Percentiles rank a stretch among this genome's conserved stretches.
Conservation (phyloP, 2,888 invertebrate genomes). For the Desoria tigrina region DNA sequence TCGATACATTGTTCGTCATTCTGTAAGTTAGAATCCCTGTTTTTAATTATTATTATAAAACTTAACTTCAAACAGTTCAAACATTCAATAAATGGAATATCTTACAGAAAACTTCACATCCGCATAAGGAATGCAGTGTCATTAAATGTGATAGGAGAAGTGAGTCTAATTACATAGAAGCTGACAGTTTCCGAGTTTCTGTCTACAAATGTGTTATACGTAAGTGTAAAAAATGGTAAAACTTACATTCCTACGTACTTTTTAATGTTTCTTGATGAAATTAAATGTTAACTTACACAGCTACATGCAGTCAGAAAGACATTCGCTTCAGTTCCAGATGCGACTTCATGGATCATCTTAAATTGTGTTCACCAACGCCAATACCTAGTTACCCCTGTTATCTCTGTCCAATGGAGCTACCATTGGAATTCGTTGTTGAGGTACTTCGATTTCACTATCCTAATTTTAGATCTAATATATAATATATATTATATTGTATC, state of each 20-base stretch:
- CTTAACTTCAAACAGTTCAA: not conserved
- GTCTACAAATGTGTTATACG: conserved; percentile 37
- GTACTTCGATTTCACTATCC: conserved; percentile 22
- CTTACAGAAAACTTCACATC: conserved; percentile 45
- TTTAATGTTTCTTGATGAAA: too few relatives aligned
- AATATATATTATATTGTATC: too few relatives aligned
- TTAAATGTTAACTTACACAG: too few relatives aligned
- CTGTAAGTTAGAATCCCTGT: conserved; percentile 55
- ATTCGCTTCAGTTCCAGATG: too few relatives aligned
- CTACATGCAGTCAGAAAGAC: too few relatives aligned
- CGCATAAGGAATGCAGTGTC: conserved; percentile 2
- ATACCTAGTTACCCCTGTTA: conserved; percentile 24
- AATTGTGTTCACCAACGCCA: conserved; percentile 20
- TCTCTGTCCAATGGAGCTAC: conserved; percentile 16
- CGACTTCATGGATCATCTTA: conserved; percentile 32
- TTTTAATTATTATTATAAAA: not conserved
- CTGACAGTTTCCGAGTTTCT: conserved; percentile 27
- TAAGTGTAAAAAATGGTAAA: conserved; percentile 22
- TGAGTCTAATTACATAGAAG: conserved; percentile 10
- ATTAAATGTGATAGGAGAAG: conserved; percentile 22
- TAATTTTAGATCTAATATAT: too few relatives aligned
- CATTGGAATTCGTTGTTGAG: conserved; percentile 21
- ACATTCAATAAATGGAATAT: not conserved
- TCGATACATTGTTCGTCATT: conserved; percentile 66
- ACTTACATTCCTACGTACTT: too few relatives aligned